A percentile compares a stretch with the other conserved stretches of the same genome.
phyloP scores from a whole-genome alignment of 2,888 invertebrate species.

The Drosophila emarginata region DNA sequence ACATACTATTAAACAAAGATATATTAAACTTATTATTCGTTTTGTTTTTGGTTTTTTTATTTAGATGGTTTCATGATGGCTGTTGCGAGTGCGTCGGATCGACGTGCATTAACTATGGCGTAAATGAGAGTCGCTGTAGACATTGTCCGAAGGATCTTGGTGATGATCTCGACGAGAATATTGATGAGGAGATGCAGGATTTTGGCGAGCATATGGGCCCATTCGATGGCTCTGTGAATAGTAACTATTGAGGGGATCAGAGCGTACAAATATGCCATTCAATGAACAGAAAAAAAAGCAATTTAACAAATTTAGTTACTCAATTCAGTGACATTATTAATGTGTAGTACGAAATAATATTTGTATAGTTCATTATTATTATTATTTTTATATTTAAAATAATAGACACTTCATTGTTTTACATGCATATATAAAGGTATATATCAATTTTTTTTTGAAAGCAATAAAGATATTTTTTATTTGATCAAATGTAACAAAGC shows the following conservation, averaged over 20 bases:
- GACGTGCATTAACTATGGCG: conserved; percentile 94
- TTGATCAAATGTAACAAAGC: neutral
- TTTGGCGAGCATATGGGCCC: conserved; percentile 86
- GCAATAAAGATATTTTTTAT: conserved; percentile 10
- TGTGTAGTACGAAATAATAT: conserved; percentile 73
- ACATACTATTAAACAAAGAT: neutral
- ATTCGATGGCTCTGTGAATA: conserved; percentile 81
- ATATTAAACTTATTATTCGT: neutral
- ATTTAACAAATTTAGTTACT: conserved; percentile 72
- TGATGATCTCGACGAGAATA: conserved; percentile 78
- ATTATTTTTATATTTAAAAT: conserved; percentile 44
- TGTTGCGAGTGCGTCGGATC: conserved; percentile 97
- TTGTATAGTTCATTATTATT: conserved; percentile 74
- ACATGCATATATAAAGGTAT: conserved; percentile 26
- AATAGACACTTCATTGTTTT: conserved; percentile 58
- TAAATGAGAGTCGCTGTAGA: conserved; percentile 90
- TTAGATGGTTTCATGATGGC: conserved; percentile 94
- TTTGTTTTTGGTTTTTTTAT: neutral
- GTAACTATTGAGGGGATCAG: conserved; percentile 66
- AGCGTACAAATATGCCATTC: conserved; percentile 58
- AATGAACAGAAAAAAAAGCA: conserved; percentile 45
- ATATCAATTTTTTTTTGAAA: conserved; percentile 34
- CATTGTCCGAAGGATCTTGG: conserved; percentile 87
- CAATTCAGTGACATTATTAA: conserved; percentile 75
- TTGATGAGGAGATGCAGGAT: conserved; percentile 83